These are phyloP conservation scores for Lepidocolaptes lacrymiger DNA, from an alignment of 2,797 vertebrate genomes.

Conservation along the genomic window DNA sequence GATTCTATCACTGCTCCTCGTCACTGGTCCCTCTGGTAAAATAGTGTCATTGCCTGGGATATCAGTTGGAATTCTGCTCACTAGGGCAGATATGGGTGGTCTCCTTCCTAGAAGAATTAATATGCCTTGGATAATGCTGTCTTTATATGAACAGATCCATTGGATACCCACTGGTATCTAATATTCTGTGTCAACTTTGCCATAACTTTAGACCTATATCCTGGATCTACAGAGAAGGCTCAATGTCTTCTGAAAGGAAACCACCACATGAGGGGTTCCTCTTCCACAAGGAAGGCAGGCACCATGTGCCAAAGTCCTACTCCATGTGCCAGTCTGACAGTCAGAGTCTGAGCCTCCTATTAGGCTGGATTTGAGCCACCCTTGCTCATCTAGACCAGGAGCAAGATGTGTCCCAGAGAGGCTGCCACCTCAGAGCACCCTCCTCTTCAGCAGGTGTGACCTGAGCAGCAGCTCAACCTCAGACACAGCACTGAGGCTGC, in stretches of 20 bases:
- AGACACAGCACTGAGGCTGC: background rate
- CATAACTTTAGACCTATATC: background rate
- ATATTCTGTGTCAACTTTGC: background rate
- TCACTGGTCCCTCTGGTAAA: background rate
- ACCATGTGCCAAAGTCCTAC: background rate
- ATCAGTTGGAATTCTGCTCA: background rate
- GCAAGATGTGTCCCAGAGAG: background rate
- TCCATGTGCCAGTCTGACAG: accelerated
- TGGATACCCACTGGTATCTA: background rate
- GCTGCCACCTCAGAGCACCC: background rate
- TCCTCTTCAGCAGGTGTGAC: background rate
- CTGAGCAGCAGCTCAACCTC: background rate
- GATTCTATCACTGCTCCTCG: background rate
- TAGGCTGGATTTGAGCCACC: background rate
- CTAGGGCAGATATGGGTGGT: background rate
- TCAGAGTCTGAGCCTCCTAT: background rate
- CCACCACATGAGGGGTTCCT: background rate
- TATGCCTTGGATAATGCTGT: background rate
- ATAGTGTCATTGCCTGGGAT: background rate
- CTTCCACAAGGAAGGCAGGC: accelerated
- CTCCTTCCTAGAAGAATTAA: background rate
- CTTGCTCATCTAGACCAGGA: background rate
- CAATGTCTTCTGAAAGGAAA: background rate
- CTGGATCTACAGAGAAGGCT: background rate
- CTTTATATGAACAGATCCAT: background rate